phyloP scores from a whole-genome alignment of 2,113 vertebrate species.

The Pyxicephalus adspersus region DNA sequence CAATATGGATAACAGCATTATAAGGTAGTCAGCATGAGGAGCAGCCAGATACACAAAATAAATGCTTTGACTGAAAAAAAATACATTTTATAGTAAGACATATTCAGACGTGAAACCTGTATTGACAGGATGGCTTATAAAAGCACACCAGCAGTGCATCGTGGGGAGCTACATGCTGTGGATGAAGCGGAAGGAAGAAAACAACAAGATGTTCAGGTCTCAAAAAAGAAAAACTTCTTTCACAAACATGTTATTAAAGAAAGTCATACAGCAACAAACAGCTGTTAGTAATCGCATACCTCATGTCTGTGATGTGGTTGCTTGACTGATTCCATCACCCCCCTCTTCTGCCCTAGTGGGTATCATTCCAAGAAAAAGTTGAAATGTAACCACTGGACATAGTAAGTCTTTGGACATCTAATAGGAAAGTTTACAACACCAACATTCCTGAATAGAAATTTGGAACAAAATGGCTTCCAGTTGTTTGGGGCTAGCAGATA shows the following conservation, averaged over 20 bases:
- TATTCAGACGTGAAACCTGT: too few relatives aligned
- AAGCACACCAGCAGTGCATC: too few relatives aligned
- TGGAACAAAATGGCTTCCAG: not conserved
- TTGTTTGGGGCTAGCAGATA: not conserved
- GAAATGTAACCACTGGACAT: not conserved
- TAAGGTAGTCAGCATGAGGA: too few relatives aligned
- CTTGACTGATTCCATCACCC: not conserved
- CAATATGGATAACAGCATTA: too few relatives aligned
- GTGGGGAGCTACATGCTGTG: not conserved
- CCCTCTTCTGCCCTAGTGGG: constrained; percentile 2
- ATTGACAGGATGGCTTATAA: too few relatives aligned
- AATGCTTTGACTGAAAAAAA: too few relatives aligned
- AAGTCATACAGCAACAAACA: not conserved
- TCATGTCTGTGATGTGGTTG: not conserved
- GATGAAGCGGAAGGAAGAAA: not conserved
- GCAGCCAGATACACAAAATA: too few relatives aligned
- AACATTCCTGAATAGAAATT: too few relatives aligned
- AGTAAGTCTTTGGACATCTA: not conserved
- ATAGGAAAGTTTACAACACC: too few relatives aligned
- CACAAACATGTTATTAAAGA: not conserved
- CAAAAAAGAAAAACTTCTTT: not conserved
- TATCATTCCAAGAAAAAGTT: constrained; percentile 5
- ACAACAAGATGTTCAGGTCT: not conserved
- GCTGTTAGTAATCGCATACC: constrained; percentile 40
- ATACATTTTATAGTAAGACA: too few relatives aligned